Conservation (phyloP, 2,888 invertebrate genomes). For the Sarcophaga rosellei region DNA sequence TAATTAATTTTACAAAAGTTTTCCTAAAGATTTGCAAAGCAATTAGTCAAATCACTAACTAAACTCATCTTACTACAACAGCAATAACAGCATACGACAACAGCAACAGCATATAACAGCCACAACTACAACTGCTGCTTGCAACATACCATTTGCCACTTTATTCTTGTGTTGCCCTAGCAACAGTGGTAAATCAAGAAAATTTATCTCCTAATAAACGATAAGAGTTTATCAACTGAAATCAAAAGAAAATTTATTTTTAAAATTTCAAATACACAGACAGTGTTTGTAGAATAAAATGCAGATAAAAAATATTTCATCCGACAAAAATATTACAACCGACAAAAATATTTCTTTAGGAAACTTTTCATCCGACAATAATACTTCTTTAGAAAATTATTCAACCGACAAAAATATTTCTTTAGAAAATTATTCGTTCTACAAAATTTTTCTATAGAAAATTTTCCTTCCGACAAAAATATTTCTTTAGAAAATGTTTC, state of each 20-base stretch:
- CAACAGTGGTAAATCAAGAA: background rate
- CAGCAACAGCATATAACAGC: background rate
- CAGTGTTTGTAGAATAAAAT: background rate
- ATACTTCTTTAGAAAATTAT: too few species aligned
- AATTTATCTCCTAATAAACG: background rate
- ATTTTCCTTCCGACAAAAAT: too few species aligned
- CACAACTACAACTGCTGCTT: slow-evolving; percentile 1
- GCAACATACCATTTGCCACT: slow-evolving; percentile 10
- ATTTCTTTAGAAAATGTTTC: too few species aligned
- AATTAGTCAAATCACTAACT: slow-evolving; percentile 68
- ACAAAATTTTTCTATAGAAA: too few species aligned
- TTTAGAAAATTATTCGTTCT: too few species aligned
- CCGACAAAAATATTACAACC: too few species aligned
- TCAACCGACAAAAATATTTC: too few species aligned
- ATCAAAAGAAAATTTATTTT: background rate
- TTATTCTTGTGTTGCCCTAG: slow-evolving; percentile 13
- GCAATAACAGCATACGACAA: slow-evolving; percentile 42
- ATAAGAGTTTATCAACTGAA: background rate
- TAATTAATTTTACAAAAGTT: slow-evolving; percentile 68
- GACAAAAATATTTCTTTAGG: too few species aligned
- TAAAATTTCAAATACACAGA: background rate
- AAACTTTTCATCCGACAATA: too few species aligned
- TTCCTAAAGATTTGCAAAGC: slow-evolving; percentile 66
- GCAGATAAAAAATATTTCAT: too few species aligned
- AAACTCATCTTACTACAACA: slow-evolving; percentile 55